These are phyloP conservation scores for Meliscaeva auricollis DNA, from an alignment of 2,888 invertebrate species.

Conservation along the genomic window DNA sequence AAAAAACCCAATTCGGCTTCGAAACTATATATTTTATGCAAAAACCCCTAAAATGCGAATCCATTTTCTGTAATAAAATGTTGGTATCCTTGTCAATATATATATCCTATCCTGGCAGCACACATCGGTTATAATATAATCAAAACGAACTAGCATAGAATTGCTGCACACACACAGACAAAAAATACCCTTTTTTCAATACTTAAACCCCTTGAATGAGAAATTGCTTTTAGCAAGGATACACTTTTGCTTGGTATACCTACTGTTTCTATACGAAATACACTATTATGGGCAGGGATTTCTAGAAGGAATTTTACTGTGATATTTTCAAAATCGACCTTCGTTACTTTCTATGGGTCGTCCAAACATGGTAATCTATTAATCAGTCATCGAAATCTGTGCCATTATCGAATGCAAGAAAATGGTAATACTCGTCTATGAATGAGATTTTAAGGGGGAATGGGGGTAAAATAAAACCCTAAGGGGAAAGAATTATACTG, in stretches of 20 bases:
- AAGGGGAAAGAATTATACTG: conserved; percentile 21
- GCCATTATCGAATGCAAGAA: conserved; percentile 46
- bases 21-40: conserved; percentile 60
- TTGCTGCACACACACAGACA: neutral
- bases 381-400: conserved; percentile 71
- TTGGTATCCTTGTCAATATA: conserved; percentile 57
- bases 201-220: conserved; percentile 29
- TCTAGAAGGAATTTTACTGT: conserved; percentile 50
- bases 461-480: neutral
- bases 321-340: conserved; percentile 53
- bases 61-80: conserved; percentile 63
- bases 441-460: neutral
- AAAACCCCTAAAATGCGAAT: conserved; percentile 56
- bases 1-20: conserved; percentile 22
- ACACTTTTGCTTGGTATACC: neutral
- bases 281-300: neutral
- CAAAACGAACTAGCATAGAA: conserved; percentile 44
- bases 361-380: conserved; percentile 69
- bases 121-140: conserved; percentile 68
- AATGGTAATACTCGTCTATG: conserved; percentile 10
- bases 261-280: neutral
- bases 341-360: conserved; percentile 44
- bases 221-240: conserved; percentile 39
- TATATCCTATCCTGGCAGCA: conserved; percentile 36
- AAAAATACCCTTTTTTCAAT: neutral